A percentile compares a stretch with the other conserved stretches of the same genome.
These are phyloP conservation scores for Panagrolaimus sp. DNA, from an alignment of 1,140 invertebrate species.

Conservation along the genomic window DNA sequence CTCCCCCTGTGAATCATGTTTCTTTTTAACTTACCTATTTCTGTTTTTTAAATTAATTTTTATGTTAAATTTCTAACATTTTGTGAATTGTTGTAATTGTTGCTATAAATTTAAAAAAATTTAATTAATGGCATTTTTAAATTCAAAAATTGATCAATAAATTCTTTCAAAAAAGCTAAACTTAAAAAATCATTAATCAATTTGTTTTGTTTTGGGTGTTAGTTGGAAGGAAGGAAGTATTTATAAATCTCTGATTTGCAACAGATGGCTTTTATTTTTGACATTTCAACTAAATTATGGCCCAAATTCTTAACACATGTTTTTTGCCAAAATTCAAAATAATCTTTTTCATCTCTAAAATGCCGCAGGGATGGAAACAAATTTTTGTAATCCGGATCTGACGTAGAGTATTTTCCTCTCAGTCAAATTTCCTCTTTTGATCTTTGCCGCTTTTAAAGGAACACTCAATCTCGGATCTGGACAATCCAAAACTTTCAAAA, in stretches of 20 bases:
- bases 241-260: not conserved
- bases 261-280: not conserved
- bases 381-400: no score
- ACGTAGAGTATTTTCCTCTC: no score
- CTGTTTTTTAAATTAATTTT: slow-evolving; percentile 3
- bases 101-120: not conserved
- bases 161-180: not conserved
- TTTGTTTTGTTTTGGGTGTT: not conserved
- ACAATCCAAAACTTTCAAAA: no score
- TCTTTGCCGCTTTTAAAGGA: no score
- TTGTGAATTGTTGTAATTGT: slow-evolving; percentile 5
- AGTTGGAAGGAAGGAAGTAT: no score
- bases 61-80: slow-evolving; percentile 14
- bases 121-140: slow-evolving; percentile 9
- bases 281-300: not conserved
- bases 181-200: slow-evolving; percentile 1
- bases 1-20: slow-evolving; percentile 18
- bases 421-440: no score
- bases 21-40: slow-evolving; percentile 10
- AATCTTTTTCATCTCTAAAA: no score
- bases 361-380: no score
- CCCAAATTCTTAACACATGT: slow-evolving; percentile 9
- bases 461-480: no score
- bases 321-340: not conserved
- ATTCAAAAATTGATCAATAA: slow-evolving; percentile 14